phyloP scores from a whole-genome alignment of 2,888 invertebrate genomes.

The Gymnosoma rotundatum region DNA sequence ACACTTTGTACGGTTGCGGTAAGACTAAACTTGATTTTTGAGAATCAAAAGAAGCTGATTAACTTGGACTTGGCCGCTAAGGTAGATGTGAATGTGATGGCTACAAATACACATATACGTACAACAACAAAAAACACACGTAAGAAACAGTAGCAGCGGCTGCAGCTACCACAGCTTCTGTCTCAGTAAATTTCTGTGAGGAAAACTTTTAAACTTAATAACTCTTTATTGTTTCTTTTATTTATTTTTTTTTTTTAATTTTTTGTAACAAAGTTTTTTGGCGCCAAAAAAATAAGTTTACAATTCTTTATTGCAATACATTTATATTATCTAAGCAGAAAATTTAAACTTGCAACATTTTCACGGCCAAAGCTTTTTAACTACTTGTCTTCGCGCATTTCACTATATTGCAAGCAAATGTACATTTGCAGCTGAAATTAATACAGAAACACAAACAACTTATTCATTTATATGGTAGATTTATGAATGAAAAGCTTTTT shows the following conservation, averaged over 20 bases:
- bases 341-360: constrained; percentile 24
- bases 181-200: neutral
- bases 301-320: neutral
- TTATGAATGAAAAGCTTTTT: constrained; percentile 64
- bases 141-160: constrained; percentile 15
- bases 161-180: neutral
- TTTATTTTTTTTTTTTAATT: neutral
- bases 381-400: neutral
- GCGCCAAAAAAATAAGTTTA: constrained; percentile 42
- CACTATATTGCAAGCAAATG: neutral
- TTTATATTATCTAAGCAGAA: constrained; percentile 5
- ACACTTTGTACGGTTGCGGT: constrained; percentile 51
- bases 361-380: constrained; percentile 56
- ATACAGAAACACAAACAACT: neutral
- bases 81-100: constrained; percentile 13
- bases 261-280: constrained; percentile 38
- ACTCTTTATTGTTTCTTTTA: neutral
- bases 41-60: constrained; percentile 50
- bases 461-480: neutral
- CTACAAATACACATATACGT: constrained; percentile 18
- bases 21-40: constrained; percentile 70
- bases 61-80: constrained; percentile 67
- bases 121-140: constrained; percentile 1
- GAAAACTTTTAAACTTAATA: too few relatives aligned
- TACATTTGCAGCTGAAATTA: neutral